phyloP scores from a whole-genome alignment of 2,888 invertebrate genomes.

The Trypoxylon attenuatum region DNA sequence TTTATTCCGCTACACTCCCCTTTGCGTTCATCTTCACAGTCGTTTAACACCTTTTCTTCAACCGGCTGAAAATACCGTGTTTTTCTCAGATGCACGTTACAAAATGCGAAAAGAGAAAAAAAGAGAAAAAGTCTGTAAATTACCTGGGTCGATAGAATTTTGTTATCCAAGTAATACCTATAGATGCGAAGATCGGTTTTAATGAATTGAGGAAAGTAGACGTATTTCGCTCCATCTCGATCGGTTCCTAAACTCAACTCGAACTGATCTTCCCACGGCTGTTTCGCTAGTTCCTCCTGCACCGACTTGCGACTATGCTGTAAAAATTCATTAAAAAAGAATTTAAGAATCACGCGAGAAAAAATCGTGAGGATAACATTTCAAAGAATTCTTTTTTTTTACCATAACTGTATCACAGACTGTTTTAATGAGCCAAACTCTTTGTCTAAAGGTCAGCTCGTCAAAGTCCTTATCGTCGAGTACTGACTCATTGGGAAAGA shows the following conservation, averaged over 20 bases:
- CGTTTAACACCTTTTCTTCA: conserved; percentile 34
- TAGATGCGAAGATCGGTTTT: conserved; percentile 76
- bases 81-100: too few species aligned
- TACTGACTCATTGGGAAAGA: conserved; percentile 75
- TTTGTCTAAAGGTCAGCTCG: conserved; percentile 75
- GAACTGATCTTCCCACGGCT: conserved; percentile 73
- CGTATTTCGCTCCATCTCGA: conserved; percentile 75
- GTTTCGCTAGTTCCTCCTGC: conserved; percentile 75
- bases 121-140: not conserved
- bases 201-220: conserved; percentile 78
- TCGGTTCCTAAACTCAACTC: conserved; percentile 76
- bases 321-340: conserved; percentile 10
- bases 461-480: conserved; percentile 76
- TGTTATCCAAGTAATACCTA: conserved; percentile 71
- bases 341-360: too few species aligned
- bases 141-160: conserved; percentile 65
- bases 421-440: conserved; percentile 78
- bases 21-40: conserved; percentile 27
- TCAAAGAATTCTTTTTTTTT: conserved; percentile 18
- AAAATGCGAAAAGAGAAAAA: not conserved
- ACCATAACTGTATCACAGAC: conserved; percentile 76
- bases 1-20: not conserved
- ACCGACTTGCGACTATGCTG: conserved; percentile 77
- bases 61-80: conserved; percentile 43
- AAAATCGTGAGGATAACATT: not conserved